phyloP scores from a whole-genome alignment of 2,797 vertebrate species.

The Scolopax bukidnonensis region DNA sequence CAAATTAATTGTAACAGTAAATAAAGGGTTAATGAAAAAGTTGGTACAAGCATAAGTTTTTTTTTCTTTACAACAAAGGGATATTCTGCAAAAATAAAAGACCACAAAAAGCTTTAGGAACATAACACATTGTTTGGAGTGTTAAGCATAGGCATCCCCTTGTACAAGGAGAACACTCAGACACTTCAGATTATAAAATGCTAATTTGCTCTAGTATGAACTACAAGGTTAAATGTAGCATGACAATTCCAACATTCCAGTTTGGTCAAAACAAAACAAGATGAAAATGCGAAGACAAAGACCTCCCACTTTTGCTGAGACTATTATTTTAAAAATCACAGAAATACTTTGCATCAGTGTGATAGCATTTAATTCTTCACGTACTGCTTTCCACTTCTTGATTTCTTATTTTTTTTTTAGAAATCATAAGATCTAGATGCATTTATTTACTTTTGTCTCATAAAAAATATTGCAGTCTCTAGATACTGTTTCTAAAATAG shows the following conservation, averaged over 20 bases:
- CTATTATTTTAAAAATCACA: background rate
- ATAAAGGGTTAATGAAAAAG: background rate
- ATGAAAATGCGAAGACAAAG: slow-evolving; percentile 11
- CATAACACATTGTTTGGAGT: background rate
- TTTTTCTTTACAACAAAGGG: background rate
- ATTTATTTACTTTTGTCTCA: background rate
- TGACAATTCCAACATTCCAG: background rate
- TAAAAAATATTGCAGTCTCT: background rate
- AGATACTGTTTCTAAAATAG: background rate
- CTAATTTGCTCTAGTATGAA: background rate
- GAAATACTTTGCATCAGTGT: background rate
- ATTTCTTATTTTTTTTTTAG: background rate
- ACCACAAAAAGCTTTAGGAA: background rate
- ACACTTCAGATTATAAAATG: background rate
- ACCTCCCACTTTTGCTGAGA: background rate
- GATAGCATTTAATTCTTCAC: background rate
- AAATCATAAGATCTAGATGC: background rate
- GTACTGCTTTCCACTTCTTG: background rate
- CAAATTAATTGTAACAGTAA: background rate
- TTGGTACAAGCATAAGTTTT: background rate
- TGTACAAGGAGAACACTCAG: background rate
- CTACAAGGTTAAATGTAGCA: background rate
- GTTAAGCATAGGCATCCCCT: background rate
- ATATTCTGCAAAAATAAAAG: background rate
- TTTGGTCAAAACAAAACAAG: slow-evolving; percentile 20